Conservation (phyloP, 2,888 invertebrate species). For the Orchesellides sinensis region DNA sequence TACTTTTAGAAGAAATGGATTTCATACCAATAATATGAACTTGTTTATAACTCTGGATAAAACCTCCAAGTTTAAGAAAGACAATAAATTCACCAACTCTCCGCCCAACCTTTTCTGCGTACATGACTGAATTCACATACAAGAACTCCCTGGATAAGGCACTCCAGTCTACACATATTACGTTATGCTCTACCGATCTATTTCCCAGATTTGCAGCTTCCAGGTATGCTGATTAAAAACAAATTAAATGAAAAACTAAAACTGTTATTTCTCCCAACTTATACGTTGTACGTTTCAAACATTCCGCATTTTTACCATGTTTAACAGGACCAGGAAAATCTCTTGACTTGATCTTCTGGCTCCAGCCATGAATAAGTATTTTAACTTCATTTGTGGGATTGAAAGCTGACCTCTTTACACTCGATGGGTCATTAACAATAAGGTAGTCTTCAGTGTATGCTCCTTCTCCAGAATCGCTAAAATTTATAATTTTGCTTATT, state of each 20-base stretch:
- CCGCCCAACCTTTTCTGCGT: conserved; percentile 72
- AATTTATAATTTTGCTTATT: conserved; percentile 12
- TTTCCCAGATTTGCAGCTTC: conserved; percentile 46
- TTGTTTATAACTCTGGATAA: conserved; percentile 63
- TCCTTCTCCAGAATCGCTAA: conserved; percentile 48
- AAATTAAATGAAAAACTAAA: too few relatives aligned
- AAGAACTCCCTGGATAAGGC: conserved; percentile 69
- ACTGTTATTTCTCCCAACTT: too few relatives aligned
- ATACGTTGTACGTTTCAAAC: too few relatives aligned
- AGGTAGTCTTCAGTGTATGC: conserved; percentile 58
- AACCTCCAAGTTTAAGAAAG: conserved; percentile 65
- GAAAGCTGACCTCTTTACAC: conserved; percentile 64
- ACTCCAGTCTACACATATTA: conserved; percentile 73
- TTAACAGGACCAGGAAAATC: conserved; percentile 72
- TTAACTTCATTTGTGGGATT: conserved; percentile 62
- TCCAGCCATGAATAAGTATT: conserved; percentile 72
- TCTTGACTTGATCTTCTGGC: conserved; percentile 65
- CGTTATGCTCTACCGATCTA: conserved; percentile 60
- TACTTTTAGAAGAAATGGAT: too few relatives aligned
- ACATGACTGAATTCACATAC: conserved; percentile 72
- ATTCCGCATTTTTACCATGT: conserved; percentile 54
- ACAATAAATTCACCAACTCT: conserved; percentile 71
- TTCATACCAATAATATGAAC: conserved; percentile 70
- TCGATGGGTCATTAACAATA: conserved; percentile 65
- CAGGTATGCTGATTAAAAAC: conserved; percentile 52